Conservation (phyloP, 1,140 invertebrate species). For the Halyomorpha halys region DNA sequence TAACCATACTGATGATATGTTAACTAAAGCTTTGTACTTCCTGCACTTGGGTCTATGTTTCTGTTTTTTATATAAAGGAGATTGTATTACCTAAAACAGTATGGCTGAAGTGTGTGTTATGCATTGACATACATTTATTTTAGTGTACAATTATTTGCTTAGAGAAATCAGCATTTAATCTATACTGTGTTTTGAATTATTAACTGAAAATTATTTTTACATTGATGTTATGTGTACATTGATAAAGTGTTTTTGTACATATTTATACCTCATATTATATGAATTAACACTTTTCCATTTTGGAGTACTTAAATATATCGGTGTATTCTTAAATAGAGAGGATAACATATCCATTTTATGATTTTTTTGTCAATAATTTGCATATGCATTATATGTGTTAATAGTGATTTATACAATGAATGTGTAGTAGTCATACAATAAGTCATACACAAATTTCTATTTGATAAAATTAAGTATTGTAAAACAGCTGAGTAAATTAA, state of each 20-base stretch:
- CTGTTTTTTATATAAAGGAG: no score
- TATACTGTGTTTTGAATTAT: conserved; percentile 19
- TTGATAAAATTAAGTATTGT: conserved; percentile 18
- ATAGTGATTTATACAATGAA: conserved; percentile 4
- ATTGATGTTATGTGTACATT: conserved; percentile 25
- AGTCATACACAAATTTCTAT: neutral
- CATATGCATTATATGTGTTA: conserved; percentile 6
- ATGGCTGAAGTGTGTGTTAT: conserved; percentile 2
- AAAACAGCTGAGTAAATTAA: neutral
- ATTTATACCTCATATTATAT: conserved; percentile 22
- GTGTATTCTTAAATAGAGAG: conserved; percentile 15
- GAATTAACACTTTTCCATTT: conserved; percentile 10
- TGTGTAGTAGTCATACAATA: conserved; percentile 1
- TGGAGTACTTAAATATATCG: conserved; percentile 20
- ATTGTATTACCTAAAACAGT: conserved; percentile 16
- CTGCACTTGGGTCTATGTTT: neutral
- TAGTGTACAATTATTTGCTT: conserved; percentile 24
- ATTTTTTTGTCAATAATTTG: conserved; percentile 1
- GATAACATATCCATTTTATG: conserved; percentile 16
- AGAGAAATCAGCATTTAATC: conserved; percentile 17
- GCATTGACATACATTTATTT: conserved; percentile 6
- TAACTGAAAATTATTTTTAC: conserved; percentile 27
- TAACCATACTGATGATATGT: neutral
- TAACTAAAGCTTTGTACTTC: neutral
- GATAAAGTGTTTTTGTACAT: conserved; percentile 24